phyloP scores from a whole-genome alignment of 2,888 invertebrate genomes.

The Dicyrtomina minuta region DNA sequence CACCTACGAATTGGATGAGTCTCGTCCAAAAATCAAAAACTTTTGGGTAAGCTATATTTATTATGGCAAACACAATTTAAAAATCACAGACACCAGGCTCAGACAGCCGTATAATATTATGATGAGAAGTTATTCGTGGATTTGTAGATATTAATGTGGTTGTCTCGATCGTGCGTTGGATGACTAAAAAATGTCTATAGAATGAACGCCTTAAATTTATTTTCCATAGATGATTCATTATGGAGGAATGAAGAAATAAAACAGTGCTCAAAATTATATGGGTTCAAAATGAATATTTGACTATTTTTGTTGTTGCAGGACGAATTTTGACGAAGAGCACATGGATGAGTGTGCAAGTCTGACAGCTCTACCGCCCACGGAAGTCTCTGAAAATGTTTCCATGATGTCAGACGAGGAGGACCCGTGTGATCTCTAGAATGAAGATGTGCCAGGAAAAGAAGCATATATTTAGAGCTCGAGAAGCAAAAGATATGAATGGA shows the following conservation, averaged over 20 bases:
- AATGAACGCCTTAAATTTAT: background rate
- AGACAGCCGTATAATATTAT: too few species aligned
- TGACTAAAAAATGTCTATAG: background rate
- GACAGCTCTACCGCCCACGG: conserved; percentile 47
- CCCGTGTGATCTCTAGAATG: conserved; percentile 20
- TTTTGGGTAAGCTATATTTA: conserved; percentile 20
- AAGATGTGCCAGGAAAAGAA: conserved; percentile 19
- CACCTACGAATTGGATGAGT: conserved; percentile 23
- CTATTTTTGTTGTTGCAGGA: conserved; percentile 31
- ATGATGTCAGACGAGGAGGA: conserved; percentile 44
- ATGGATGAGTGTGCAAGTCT: conserved; percentile 47
- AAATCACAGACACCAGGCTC: background rate
- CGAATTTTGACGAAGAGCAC: conserved; percentile 40
- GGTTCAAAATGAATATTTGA: background rate
- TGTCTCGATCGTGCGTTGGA: background rate
- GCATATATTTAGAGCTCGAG: conserved; percentile 7
- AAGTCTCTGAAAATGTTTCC: conserved; percentile 40
- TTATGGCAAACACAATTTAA: background rate
- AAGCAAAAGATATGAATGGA: conserved; percentile 29
- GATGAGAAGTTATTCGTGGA: too few species aligned
- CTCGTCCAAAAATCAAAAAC: conserved; percentile 26
- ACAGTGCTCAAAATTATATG: too few species aligned
- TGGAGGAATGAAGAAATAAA: background rate
- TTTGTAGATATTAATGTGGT: too few species aligned
- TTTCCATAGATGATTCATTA: conserved; percentile 6